Evolutionary conservation across 2,113 vertebrate species (phyloP).

Genomic region (Salminus brasiliensis): DNA sequence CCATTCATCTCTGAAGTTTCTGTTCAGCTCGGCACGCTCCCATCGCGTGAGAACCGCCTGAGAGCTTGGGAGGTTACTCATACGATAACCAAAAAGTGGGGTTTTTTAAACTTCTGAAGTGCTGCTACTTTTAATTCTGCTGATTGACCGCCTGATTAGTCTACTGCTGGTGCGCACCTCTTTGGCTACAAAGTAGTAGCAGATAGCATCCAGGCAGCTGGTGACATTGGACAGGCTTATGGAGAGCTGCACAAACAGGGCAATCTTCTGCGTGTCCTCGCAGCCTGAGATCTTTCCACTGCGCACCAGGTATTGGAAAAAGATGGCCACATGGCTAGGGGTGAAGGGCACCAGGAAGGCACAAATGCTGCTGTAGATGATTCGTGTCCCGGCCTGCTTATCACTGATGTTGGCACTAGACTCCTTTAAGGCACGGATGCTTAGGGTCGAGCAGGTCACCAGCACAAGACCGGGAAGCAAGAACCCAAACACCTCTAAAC

Average conservation of each 20-base stretch:
- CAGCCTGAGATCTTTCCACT: conserved; percentile 75
- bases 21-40: conserved; percentile 33
- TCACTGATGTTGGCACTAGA: conserved; percentile 48
- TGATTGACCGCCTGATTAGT: conserved; percentile 50
- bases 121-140: conserved; percentile 65
- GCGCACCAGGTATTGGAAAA: conserved; percentile 89
- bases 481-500: conserved; percentile 85
- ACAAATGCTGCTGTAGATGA: conserved; percentile 80
- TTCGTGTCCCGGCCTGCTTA: conserved; percentile 71
- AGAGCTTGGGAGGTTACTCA: conserved; percentile 7
- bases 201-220: conserved; percentile 88
- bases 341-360: conserved; percentile 89
- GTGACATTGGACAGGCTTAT: conserved; percentile 87
- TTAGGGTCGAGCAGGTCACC: conserved; percentile 78
- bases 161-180: conserved; percentile 74
- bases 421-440: conserved; percentile 72
- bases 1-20: conserved; percentile 35
- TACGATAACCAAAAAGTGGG: not conserved
- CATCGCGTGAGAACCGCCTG: conserved; percentile 26
- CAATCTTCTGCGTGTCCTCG: conserved; percentile 66
- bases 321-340: conserved; percentile 82
- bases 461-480: conserved; percentile 79
- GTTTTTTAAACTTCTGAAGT: conserved; percentile 64
- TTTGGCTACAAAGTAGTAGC: conserved; percentile 86
- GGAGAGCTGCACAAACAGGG: conserved; percentile 83